These are phyloP conservation scores for Elanus axillaris DNA, from an alignment of 2,113 vertebrate species.

Conservation along the genomic window DNA sequence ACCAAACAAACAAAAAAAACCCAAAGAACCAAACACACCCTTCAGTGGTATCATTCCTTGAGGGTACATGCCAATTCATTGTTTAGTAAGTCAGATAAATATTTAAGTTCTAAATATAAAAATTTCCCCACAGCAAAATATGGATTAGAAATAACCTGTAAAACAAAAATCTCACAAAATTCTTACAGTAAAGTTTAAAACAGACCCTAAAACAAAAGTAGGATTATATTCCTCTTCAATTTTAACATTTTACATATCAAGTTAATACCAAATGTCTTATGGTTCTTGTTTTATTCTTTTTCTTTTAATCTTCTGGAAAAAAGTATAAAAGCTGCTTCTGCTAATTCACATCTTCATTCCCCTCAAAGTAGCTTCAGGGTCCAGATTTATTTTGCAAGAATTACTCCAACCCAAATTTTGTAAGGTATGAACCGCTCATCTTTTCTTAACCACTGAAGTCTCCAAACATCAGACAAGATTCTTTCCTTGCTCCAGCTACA, in stretches of 20 bases:
- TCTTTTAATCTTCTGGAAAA: neutral
- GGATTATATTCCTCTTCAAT: neutral
- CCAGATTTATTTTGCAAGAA: neutral
- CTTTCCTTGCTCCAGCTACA: neutral
- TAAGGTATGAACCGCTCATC: neutral
- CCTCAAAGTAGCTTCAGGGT: neutral
- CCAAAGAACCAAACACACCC: neutral
- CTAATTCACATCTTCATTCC: conserved; percentile 14
- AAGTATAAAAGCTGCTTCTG: neutral
- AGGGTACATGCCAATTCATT: neutral
- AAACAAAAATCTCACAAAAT: neutral
- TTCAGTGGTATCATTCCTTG: neutral
- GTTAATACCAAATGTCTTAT: neutral
- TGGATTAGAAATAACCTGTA: neutral
- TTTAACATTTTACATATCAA: neutral
- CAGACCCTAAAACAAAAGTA: neutral
- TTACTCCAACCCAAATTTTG: neutral
- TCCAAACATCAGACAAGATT: neutral
- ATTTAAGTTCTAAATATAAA: neutral
- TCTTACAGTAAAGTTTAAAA: neutral
- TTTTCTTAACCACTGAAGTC: neutral
- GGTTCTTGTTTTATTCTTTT: neutral
- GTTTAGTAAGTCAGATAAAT: neutral
- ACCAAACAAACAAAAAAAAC: neutral
- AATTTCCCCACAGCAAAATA: neutral